Evolutionary conservation across 2,888 invertebrate species (phyloP).

Genomic region (Adelphocoris suturalis): DNA sequence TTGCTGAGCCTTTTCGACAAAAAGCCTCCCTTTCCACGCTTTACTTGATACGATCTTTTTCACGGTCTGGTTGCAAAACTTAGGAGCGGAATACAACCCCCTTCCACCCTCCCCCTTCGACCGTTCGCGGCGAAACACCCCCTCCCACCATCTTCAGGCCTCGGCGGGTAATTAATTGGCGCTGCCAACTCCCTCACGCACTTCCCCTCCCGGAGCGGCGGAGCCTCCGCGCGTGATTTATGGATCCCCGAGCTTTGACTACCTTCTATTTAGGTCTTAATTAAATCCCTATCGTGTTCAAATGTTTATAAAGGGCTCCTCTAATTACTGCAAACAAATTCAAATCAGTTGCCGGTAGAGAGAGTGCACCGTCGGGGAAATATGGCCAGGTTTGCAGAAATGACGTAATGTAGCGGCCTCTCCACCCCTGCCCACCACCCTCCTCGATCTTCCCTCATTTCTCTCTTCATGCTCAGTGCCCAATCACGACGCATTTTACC

Average conservation of each 20-base stretch:
- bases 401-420: slow-evolving; percentile 6
- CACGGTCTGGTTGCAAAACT: slow-evolving; percentile 63
- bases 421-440: background rate
- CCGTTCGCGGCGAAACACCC: background rate
- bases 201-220: background rate
- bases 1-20: slow-evolving; percentile 1
- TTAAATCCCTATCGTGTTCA: slow-evolving; percentile 71
- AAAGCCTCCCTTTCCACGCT: background rate
- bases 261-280: slow-evolving; percentile 67
- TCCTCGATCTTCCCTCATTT: too few species aligned
- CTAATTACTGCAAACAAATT: slow-evolving; percentile 70
- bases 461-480: too few species aligned
- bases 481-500: slow-evolving; percentile 46
- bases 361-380: slow-evolving; percentile 6
- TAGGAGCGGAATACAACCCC: slow-evolving; percentile 41
- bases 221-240: slow-evolving; percentile 42
- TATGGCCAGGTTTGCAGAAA: slow-evolving; percentile 49
- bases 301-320: slow-evolving; percentile 67
- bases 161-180: slow-evolving; percentile 67
- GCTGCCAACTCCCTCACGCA: slow-evolving; percentile 62
- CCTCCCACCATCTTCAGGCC: slow-evolving; percentile 26
- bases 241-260: slow-evolving; percentile 55
- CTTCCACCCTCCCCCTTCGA: background rate
- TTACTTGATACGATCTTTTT: slow-evolving; percentile 64
- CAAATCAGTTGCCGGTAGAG: slow-evolving; percentile 47